These are phyloP conservation scores for Prunella fulvescens DNA, from an alignment of 2,113 vertebrate species.

Conservation along the genomic window DNA sequence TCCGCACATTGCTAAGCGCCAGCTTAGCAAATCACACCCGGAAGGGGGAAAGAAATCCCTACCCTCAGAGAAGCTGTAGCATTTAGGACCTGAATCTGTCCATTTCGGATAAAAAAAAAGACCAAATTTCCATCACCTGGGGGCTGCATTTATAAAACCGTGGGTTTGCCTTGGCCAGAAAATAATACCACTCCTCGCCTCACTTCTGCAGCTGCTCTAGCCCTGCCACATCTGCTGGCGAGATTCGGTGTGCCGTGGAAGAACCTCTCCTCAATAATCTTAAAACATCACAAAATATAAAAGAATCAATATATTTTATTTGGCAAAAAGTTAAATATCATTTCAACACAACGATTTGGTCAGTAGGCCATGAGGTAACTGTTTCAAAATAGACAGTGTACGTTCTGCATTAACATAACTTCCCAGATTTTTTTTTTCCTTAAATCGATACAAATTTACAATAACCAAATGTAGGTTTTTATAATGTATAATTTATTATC, in stretches of 20 bases:
- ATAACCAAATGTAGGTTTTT: slow-evolving; percentile 72
- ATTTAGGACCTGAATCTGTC: neutral
- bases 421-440: slow-evolving; percentile 40
- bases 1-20: neutral
- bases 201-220: neutral
- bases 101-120: neutral
- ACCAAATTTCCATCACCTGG: neutral
- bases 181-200: neutral
- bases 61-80: neutral
- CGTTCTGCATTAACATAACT: slow-evolving; percentile 67
- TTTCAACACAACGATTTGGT: slow-evolving; percentile 88
- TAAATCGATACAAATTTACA: slow-evolving; percentile 75
- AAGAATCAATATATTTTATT: slow-evolving; percentile 92
- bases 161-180: neutral
- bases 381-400: slow-evolving; percentile 84
- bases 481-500: slow-evolving; percentile 82
- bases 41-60: neutral
- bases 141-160: neutral
- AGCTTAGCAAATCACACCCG: neutral
- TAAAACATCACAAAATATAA: slow-evolving; percentile 61
- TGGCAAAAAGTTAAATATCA: slow-evolving; percentile 91
- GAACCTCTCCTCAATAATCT: slow-evolving; percentile 16
- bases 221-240: neutral
- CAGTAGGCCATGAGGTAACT: slow-evolving; percentile 94
- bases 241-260: neutral